Base-by-base conservation (phyloP, 1,140 invertebrate species). In the Panagrolaimus sp. region DNA sequence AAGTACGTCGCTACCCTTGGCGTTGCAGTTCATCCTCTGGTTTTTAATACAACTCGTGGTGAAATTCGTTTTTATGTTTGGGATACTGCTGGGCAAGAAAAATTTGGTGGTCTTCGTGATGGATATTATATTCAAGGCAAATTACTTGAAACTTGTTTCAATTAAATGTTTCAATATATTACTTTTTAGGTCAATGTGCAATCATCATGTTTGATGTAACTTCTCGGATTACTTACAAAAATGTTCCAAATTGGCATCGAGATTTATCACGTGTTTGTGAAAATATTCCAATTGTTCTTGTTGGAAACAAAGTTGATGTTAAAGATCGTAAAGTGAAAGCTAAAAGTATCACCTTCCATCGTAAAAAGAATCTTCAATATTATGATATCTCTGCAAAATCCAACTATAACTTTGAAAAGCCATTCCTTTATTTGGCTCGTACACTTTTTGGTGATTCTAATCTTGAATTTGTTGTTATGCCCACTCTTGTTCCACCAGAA, bases 121-220 rank as follows among this genome's bases (percentile, higher is more conserved):
- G 96, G 96, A 67, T 99, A 99, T 82, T 99, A 99, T 83, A 98
- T 99, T 85, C 94, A 98, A 83, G 88, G 89, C 88, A 81, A 79
- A n/a, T 75, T 21, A 64, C 48, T n/a, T n/a, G n/a, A n/a, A n/a
- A n/a, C n/a, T n/a, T n/a, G n/a, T n/a, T n/a, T 71, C 38, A 8
- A 73, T 72, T 26, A 1, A 38, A 46, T 0, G 38, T 6, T 10
- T 0, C 24, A 68, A 12, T 9, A 32, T 63, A 66, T n/a, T 10
- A 17, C 46, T 48, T 82, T 79, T 21, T 71, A 87, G 94, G 94
- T 83, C 93, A 98, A 86, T 98, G 94, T 87, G 95, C 95, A 71
- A 91, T 99, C 78, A 94, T 99, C 75, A 98, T 99, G 96, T 99
- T 99, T 86, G 96, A 99, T 87, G 96, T 99, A 74, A 98, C 96